phyloP scores from a whole-genome alignment of 2,797 vertebrate species.

The Platyrinchus mystaceus region DNA sequence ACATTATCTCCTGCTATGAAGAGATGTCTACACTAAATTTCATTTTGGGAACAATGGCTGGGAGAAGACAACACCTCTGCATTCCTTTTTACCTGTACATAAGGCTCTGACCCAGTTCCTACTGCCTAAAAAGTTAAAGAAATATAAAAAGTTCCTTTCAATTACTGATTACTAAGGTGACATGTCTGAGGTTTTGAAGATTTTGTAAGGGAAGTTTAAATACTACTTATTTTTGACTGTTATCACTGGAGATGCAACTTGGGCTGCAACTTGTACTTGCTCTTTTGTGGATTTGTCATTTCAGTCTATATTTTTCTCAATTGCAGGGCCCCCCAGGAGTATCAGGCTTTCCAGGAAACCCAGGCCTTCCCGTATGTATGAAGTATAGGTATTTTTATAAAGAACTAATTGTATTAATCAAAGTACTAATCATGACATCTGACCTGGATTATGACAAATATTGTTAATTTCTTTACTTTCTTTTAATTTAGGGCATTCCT shows the following conservation, averaged over 20 bases:
- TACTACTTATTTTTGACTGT: not conserved
- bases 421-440: not conserved
- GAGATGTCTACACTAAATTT: not conserved
- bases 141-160: not conserved
- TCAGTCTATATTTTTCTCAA: constrained; percentile 9
- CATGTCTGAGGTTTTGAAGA: not conserved
- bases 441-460: not conserved
- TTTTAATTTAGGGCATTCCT: constrained; percentile 86
- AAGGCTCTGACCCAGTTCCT: not conserved
- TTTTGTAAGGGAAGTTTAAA: not conserved
- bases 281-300: not conserved
- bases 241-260: not conserved
- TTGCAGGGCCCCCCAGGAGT: constrained; percentile 87
- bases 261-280: not conserved
- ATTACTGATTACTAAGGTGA: not conserved
- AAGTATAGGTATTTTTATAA: not conserved
- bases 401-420: not conserved
- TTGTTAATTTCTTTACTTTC: not conserved
- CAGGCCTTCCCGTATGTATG: constrained; percentile 90
- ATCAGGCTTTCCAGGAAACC: constrained; percentile 91
- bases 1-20: not conserved
- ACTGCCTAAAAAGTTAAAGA: not conserved
- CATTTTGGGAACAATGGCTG: not conserved
- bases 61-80: not conserved
- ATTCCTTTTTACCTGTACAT: not conserved